Evolutionary conservation across 2,888 invertebrate species (phyloP), one percentile per base, ranked within the genome.

Genomic region (Steinernema hermaphroditum): DNA sequence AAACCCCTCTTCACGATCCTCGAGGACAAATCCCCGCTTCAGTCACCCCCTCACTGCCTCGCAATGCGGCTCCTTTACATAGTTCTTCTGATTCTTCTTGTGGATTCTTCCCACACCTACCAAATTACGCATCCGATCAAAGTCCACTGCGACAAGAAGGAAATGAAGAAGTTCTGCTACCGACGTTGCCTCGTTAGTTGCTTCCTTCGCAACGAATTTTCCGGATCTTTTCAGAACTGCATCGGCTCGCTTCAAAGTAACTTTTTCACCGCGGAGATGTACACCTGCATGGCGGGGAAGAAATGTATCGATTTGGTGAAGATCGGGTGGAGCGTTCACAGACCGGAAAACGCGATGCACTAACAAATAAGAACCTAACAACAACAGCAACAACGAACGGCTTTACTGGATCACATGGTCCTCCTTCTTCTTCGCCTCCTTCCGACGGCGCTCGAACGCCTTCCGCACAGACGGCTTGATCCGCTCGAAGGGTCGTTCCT

Each of bases 401-500:
- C 24, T 54, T 12, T 54, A 54, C 22, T 54, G n/a, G 12, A 54
- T 24, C 24, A 24, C 24, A 27, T 54, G 54, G 6, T 54, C 78
- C 32, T 24, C 72, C 57, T 72, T 70, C 69, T 73, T 68, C 50
- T 74, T 54, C 12, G 74, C 71, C 54, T 74, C 72, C 68, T 82
- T 81, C 68, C 71, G 71, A 16, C 82, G 71, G 4, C 83, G 70
- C 62, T 82, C 83, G 72, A 74, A 81, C 19, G 77, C 77, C 70
- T 83, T 83, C 68, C 83, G 73, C 76, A 77, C 74, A 16, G 81
- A 79, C 44, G 83, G 81, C 72, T 82, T 83, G 57, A 82, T 72
- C 29, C 80, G 74, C 69, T 80, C 83, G 76, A 77, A 85, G n/a
- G 83, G 82, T 50, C 74, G 72, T 27, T 84, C 83, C 75, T 81